Evolutionary conservation across 2,888 invertebrate genomes (phyloP), one percentile per base, ranked within the genome.

Genomic region (Biston stratarius): DNA sequence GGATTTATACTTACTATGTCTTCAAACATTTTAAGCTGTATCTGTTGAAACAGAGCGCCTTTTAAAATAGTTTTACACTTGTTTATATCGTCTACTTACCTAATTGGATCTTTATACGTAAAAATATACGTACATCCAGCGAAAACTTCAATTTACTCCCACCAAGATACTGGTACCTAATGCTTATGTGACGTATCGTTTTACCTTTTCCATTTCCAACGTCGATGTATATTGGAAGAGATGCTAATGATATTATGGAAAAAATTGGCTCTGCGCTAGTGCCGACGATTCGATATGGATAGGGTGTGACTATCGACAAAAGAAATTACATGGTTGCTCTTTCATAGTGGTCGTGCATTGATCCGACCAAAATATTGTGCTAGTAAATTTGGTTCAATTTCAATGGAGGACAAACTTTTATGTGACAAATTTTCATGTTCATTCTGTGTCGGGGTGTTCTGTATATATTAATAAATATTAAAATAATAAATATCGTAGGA

Each of bases 321-420:
- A 91, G 90, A 91, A 92, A 92, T 92, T 91, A 92, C 90, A 85
- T 83, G 85, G 84, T 86, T 85, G 42, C 85, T 83, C 82, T 85
- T 82, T 83, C 81, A 81, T 34, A 24, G 42, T 55, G 1, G 36
- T 65, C 15, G 60, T n/a, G 36, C 64, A 60, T 48, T 48, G 38
- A 24, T 7, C 12, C 11, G 33, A 53, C 47, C 53, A 47, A 45
- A 5, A 45, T 15, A 24, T 11, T 24, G 5, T 9, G 11, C 5
- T 48, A 9, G 3, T 24, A 24, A 24, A 24, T 24, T 24, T 24
- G 24, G 24, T 24, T 24, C 24, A 24, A 24, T 24, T 24, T 24
- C 24, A 1, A 24, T 24, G 24, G 24, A 24, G 24, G 24, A 24
- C 24, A 24, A 24, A 24, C 24, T 24, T n/a, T n/a, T n/a, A n/a